A percentile compares a stretch with the other conserved stretches of the same genome.
These are phyloP conservation scores for Chaenocephalus aceratus DNA, from an alignment of 2,113 vertebrate species.

Conservation along the genomic window DNA sequence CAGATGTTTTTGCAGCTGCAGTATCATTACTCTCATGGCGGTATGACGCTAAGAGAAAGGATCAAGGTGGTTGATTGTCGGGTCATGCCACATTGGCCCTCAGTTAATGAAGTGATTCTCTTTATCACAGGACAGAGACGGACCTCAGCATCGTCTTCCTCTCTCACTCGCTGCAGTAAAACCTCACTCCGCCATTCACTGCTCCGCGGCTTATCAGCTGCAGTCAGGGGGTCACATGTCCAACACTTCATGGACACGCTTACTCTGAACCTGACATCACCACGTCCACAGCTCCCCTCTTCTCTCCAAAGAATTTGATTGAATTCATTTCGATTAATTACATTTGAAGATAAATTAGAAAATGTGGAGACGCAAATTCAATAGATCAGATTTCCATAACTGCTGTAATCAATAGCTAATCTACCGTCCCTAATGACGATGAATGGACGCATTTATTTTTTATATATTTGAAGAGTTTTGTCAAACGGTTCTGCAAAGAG, in stretches of 20 bases:
- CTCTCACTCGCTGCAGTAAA: slow-evolving; percentile 39
- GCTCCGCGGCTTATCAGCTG: slow-evolving; percentile 56
- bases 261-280: slow-evolving; percentile 29
- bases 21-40: not conserved
- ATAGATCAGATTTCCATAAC: slow-evolving; percentile 75
- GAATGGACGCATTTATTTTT: slow-evolving; percentile 35
- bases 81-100: slow-evolving; percentile 49
- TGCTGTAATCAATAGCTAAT: slow-evolving; percentile 78
- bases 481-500: slow-evolving; percentile 37
- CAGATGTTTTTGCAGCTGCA: slow-evolving; percentile 12
- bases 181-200: slow-evolving; percentile 17
- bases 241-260: slow-evolving; percentile 31
- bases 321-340: slow-evolving; percentile 54
- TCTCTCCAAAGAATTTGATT: slow-evolving; percentile 30
- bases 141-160: slow-evolving; percentile 44
- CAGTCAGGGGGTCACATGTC: slow-evolving; percentile 60
- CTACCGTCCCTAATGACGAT: slow-evolving; percentile 69
- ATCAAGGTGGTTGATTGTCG: slow-evolving; percentile 29
- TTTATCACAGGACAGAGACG: slow-evolving; percentile 52
- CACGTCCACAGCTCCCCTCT: not conserved
- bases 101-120: slow-evolving; percentile 64
- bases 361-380: slow-evolving; percentile 56
- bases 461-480: slow-evolving; percentile 27
- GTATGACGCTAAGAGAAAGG: not conserved
- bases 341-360: slow-evolving; percentile 37